Percentiles rank a stretch among this genome's conserved stretches.
Conservation (phyloP, 2,888 invertebrate genomes). For the Melinopterus prodromus region DNA sequence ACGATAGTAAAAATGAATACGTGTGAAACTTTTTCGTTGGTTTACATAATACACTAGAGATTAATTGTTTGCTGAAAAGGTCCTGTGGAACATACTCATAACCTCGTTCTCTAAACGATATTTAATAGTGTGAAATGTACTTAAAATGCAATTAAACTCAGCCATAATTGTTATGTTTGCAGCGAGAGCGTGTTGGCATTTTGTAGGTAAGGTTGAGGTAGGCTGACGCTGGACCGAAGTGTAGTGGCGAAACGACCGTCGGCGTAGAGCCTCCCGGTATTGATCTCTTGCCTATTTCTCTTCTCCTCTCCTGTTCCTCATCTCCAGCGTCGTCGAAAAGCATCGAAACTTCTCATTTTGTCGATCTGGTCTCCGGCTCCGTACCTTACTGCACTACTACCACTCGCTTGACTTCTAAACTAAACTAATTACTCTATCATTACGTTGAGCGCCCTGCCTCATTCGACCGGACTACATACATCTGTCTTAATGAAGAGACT, state of each 20-base stretch:
- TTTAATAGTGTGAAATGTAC: not conserved
- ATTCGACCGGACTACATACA: not conserved
- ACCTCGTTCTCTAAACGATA: not conserved
- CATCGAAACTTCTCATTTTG: slow-evolving; percentile 4
- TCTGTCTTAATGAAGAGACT: slow-evolving; percentile 4
- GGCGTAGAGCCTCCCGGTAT: slow-evolving; percentile 42
- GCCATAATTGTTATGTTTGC: not conserved
- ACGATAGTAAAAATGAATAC: no score
- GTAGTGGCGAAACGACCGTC: slow-evolving; percentile 23
- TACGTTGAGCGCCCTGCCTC: slow-evolving; percentile 4
- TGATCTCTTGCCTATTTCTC: slow-evolving; percentile 43
- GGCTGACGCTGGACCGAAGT: slow-evolving; percentile 32
- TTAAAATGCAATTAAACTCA: not conserved
- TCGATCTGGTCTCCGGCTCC: slow-evolving; percentile 7
- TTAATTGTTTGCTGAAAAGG: no score
- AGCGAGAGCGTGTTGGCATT: not conserved
- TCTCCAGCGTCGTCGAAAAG: slow-evolving; percentile 10
- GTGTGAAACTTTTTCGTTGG: no score
- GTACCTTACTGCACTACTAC: slow-evolving; percentile 25
- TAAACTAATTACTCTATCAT: slow-evolving; percentile 33
- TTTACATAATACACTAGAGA: no score
- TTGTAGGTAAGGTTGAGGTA: slow-evolving; percentile 38
- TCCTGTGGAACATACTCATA: not conserved
- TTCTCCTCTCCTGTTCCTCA: slow-evolving; percentile 36
- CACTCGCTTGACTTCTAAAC: slow-evolving; percentile 25